Evolutionary conservation across 2,888 invertebrate species (phyloP), one percentile per base, ranked within the genome.

Genomic region (Apodemia duryi): DNA sequence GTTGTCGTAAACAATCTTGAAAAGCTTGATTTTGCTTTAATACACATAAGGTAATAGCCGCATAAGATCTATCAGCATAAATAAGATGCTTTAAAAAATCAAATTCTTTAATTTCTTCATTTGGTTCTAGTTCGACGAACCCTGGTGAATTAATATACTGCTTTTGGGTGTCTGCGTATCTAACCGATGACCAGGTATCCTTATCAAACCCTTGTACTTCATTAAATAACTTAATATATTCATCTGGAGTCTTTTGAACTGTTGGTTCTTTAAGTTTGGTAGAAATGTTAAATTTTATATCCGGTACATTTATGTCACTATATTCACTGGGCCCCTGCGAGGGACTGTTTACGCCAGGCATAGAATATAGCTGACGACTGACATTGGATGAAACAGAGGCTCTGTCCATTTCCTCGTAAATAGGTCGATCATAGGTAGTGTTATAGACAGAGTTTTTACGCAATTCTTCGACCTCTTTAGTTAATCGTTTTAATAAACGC

Each of bases 1-100:
- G 29, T 29, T 54, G 29, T 43, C 61, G 38, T 32, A 61, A 35
- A 49, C 32, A 64, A 29, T 61, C 54, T 51, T 52, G 52, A 61
- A 64, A 38, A 29, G 49, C 35, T 60, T 60, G 21, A 32, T 64
- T 57, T 60, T 21, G 35, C 35, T 51, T 52, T 29, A 64, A 11
- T 21, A 57, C 10, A 32, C 28, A 13, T 11, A 38, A 6, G 38
- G 41, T 41, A 41, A 11, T 28, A 6, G 62, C 6, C 41, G 38
- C 38, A 13, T 64, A 38, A 1, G 52, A 28, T 21, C 10, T 32
- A 54, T 54, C 29, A 10, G 54, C 54, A 21, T 21, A 54, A 29
- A 4, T 28, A 10, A 54, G 10, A 11, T 54, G 54, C 10, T 10
- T 54, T 29, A 54, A 54, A 32, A 54, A 29, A 28, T 54, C 10